These are phyloP conservation scores for Murina feae DNA, from an alignment of 2,113 vertebrate species.

Conservation along the genomic window DNA sequence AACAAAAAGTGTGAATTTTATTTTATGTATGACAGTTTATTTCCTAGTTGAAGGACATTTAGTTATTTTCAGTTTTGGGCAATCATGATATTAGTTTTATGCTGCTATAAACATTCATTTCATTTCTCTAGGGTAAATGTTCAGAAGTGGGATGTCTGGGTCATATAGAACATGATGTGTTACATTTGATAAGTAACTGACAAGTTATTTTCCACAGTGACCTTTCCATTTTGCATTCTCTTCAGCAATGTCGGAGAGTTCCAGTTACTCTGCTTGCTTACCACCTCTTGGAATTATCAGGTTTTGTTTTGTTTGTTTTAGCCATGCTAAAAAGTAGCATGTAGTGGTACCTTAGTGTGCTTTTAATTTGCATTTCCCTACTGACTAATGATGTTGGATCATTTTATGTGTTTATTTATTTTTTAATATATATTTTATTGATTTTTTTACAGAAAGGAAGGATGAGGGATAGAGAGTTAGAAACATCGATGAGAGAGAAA, in stretches of 20 bases:
- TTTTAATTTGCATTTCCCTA: neutral
- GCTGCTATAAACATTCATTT: neutral
- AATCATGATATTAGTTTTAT: neutral
- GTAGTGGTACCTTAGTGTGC: neutral
- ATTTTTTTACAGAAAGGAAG: too few relatives aligned
- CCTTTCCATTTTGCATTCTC: neutral
- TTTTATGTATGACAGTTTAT: neutral
- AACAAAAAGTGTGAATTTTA: neutral
- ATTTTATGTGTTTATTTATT: neutral
- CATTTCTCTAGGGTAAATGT: neutral
- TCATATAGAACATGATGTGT: neutral
- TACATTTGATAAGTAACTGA: neutral
- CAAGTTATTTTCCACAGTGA: neutral
- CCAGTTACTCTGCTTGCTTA: neutral
- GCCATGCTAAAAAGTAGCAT: neutral
- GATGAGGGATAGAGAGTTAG: too few relatives aligned
- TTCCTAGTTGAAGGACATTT: neutral
- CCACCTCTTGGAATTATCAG: neutral
- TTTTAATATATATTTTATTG: too few relatives aligned
- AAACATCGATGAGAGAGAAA: too few relatives aligned
- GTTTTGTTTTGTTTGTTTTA: neutral
- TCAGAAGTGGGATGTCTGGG: neutral
- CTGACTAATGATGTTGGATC: neutral
- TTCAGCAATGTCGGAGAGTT: neutral
- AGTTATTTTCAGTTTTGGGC: neutral